Conservation (phyloP, 2,113 vertebrate species). For the Pomatorhinus ruficollis region DNA sequence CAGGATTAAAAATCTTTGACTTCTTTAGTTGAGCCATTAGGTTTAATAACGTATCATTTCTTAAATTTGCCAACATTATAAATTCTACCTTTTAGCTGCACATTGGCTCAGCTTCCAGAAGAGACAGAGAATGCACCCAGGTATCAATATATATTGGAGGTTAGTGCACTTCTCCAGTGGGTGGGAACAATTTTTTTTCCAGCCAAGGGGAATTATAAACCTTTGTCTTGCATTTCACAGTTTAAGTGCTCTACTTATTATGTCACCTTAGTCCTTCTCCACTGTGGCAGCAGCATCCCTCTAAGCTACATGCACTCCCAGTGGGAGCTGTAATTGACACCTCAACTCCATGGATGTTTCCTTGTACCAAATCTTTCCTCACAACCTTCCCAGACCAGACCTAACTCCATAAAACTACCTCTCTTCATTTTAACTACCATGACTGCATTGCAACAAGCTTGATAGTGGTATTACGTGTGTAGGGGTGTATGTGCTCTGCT, state of each 20-base stretch:
- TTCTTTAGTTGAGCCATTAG: neutral
- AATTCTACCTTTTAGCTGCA: neutral
- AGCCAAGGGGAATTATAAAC: neutral
- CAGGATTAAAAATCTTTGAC: neutral
- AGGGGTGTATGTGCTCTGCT: accelerated
- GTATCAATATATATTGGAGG: neutral
- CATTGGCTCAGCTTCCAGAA: neutral
- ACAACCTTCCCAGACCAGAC: neutral
- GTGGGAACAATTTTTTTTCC: neutral
- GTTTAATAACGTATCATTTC: neutral
- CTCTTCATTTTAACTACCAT: neutral
- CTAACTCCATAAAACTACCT: neutral
- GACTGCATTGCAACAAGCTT: accelerated
- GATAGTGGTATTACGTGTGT: neutral
- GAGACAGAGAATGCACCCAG: neutral
- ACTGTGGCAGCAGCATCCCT: neutral
- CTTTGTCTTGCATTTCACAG: neutral
- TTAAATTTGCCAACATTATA: neutral
- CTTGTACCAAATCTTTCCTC: neutral
- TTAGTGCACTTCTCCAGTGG: neutral
- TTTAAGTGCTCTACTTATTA: neutral
- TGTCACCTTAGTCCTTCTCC: neutral
- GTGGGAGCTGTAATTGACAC: neutral
- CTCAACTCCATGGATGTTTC: neutral
- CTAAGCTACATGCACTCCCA: neutral